A percentile compares a stretch with the other conserved stretches of the same genome.
These are phyloP conservation scores for Nyctibius bracteatus DNA, from an alignment of 2,113 vertebrate species.

Conservation along the genomic window DNA sequence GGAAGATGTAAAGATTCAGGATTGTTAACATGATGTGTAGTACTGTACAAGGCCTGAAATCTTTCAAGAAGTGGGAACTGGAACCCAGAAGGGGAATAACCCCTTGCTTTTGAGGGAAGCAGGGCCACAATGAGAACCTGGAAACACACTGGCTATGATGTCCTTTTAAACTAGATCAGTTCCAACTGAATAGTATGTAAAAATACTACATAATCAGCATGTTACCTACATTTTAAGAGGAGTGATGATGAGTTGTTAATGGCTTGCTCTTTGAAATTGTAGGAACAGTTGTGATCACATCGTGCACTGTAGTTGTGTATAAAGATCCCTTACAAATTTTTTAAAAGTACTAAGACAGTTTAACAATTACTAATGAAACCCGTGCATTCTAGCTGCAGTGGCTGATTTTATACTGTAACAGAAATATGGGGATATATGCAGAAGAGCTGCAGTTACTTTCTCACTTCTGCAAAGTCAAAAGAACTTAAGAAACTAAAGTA, in stretches of 20 bases:
- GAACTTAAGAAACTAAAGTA: not conserved
- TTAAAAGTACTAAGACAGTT: not conserved
- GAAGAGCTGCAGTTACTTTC: not conserved
- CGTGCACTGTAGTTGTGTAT: not conserved
- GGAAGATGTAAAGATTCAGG: not conserved
- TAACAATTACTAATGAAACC: not conserved
- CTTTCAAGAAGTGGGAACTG: not conserved
- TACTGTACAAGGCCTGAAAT: not conserved
- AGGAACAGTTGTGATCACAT: not conserved
- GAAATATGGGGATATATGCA: not conserved
- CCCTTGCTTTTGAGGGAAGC: not conserved
- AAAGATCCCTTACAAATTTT: not conserved
- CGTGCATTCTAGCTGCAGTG: not conserved
- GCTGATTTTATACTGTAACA: not conserved
- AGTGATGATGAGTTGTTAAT: not conserved
- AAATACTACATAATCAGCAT: not conserved
- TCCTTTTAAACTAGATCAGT: not conserved
- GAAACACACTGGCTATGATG: not conserved
- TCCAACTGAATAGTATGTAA: not conserved
- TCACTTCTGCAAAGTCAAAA: not conserved
- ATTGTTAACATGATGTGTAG: not conserved
- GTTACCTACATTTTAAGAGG: not conserved
- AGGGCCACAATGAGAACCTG: not conserved
- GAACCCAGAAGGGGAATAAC: not conserved
- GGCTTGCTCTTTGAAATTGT: not conserved